These are phyloP conservation scores for Eumerus sabulonum DNA, from an alignment of 2,888 invertebrate genomes.

Conservation along the genomic window DNA sequence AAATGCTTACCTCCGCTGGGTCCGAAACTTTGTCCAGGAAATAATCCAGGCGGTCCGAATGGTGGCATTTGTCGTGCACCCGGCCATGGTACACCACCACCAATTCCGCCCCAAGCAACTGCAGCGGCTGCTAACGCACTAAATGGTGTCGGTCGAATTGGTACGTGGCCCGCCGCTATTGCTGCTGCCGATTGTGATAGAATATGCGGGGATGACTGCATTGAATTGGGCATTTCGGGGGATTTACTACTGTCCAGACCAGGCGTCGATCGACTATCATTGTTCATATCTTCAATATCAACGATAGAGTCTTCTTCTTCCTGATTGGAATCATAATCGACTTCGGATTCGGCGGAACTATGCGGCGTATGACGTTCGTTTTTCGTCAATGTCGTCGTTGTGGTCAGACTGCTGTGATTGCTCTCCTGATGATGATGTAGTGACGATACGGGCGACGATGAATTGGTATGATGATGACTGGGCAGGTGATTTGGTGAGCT, in stretches of 20 bases:
- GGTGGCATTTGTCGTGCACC: conserved; percentile 82
- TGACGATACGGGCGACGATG: conserved; percentile 60
- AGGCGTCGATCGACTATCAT: conserved; percentile 80
- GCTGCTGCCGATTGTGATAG: conserved; percentile 76
- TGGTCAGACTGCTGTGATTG: conserved; percentile 70
- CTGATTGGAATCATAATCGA: conserved; percentile 78
- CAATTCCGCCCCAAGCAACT: conserved; percentile 83
- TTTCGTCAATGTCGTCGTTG: conserved; percentile 72
- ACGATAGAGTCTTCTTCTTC: conserved; percentile 84
- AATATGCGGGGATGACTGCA: conserved; percentile 74
- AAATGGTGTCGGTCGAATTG: conserved; percentile 88
- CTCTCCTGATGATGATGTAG: conserved; percentile 70
- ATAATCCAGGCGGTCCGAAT: conserved; percentile 82
- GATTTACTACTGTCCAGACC: conserved; percentile 77
- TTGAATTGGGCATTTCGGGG: conserved; percentile 73
- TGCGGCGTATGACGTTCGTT: conserved; percentile 78
- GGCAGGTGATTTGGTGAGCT: conserved; percentile 78
- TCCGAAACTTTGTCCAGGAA: conserved; percentile 83
- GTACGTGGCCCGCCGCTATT: conserved; percentile 80
- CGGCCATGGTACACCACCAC: conserved; percentile 81
- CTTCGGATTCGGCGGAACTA: conserved; percentile 78
- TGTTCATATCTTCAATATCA: conserved; percentile 88
- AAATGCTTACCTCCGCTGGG: conserved; percentile 80
- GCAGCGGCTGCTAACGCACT: conserved; percentile 86
- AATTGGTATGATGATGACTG: conserved; percentile 70